Conservation (phyloP, 2,113 vertebrate genomes). For the Romanogobio albipinnatus region DNA sequence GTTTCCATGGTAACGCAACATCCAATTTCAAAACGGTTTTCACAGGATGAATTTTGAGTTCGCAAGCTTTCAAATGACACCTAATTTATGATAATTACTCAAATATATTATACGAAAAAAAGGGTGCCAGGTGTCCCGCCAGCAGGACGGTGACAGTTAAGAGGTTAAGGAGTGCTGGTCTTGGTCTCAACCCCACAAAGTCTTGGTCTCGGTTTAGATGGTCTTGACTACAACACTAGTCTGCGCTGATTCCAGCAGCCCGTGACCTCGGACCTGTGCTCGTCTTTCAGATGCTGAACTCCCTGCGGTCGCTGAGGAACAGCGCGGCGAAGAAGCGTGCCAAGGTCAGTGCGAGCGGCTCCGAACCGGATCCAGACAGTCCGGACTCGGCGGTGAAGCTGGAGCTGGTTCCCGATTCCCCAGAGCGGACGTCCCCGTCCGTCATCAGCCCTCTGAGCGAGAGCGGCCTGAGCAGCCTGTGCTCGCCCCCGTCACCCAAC, state of each 20-base stretch:
- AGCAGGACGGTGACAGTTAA: too few species aligned
- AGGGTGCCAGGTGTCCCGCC: too few species aligned
- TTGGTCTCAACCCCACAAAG: too few species aligned
- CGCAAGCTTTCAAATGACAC: too few species aligned
- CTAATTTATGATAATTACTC: too few species aligned
- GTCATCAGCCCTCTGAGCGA: constrained; percentile 79
- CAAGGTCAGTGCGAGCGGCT: constrained; percentile 76
- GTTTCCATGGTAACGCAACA: too few species aligned
- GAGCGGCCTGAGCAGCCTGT: constrained; percentile 82
- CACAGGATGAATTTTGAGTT: too few species aligned
- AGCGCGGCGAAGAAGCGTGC: constrained; percentile 93
- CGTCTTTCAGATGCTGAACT: constrained; percentile 85
- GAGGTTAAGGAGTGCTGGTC: too few species aligned
- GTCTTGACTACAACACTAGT: too few species aligned
- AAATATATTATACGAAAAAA: too few species aligned
- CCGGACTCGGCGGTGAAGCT: constrained; percentile 80
- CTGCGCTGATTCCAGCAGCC: neutral
- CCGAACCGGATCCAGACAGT: constrained; percentile 83
- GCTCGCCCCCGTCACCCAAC: constrained; percentile 72
- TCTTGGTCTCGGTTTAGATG: too few species aligned
- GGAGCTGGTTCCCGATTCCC: constrained; percentile 74
- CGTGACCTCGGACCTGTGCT: neutral
- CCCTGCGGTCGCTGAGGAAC: constrained; percentile 83
- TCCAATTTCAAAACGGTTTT: too few species aligned
- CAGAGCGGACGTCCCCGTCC: constrained; percentile 74